Evolutionary conservation across 2,113 vertebrate genomes (phyloP), one percentile per base, ranked within the genome.

Genomic region (Cyprinodon brontotheroides): DNA sequence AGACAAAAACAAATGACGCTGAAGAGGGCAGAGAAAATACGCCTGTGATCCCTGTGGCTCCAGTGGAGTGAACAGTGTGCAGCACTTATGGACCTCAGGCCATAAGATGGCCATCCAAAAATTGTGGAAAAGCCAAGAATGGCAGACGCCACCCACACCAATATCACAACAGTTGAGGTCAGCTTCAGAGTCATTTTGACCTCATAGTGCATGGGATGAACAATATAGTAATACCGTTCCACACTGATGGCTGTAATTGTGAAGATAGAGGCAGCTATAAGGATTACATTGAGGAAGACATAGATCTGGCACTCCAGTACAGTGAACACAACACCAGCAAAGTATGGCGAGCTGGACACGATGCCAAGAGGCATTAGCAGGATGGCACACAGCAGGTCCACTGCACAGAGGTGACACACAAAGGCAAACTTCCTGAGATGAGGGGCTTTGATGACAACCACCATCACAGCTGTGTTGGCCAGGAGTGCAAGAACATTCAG

Each of bases 151-250:
- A 95, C 86, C 96, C 96, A 97, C 60, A 96, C 95, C 87, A 94
- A 90, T 61, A 91, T 84, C 78, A 98, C 91, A 2, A 95, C 92
- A 0, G 88, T 91, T 12, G 95, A 89, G 0, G 95, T 96, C 15
- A 98, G 87, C 75, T 92, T 89, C 13, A 96, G 89, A 0, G 96
- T 95, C 89, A 97, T 97, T 81, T 96, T 96, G 14, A 95, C 94
- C 82, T 96, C 95, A 1, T 98, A 98, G 82, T 91, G 95, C 95
- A 98, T 93, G 10, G 97, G 97, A 41, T 98, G 96, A 38, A 96
- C 94, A 0, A 98, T 98, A 88, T 98, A 96, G 86, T 97, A 98
- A 89, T 96, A 98, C 22, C 97, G 92, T 84, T 97, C 97, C n/a
- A 98, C 92, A 0, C 96, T 97, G 85, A 98, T 97, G 57, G 95